Percentiles rank a stretch among this genome's conserved stretches.
Conservation (phyloP, 2,888 invertebrate genomes). For the Panopea generosa region DNA sequence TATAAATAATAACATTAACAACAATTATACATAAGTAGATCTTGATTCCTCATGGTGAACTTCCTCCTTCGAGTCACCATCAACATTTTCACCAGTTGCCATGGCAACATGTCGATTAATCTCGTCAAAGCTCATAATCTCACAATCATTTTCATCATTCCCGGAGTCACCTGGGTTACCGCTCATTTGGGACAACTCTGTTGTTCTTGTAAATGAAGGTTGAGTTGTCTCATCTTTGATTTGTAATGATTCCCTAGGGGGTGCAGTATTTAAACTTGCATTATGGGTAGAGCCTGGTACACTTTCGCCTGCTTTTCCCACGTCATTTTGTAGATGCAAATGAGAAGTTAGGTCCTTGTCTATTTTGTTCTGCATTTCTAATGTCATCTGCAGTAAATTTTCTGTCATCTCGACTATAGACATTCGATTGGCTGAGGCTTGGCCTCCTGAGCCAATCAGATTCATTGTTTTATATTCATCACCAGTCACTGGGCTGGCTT, state of each 20-base stretch:
- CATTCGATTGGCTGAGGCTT: slow-evolving; percentile 46
- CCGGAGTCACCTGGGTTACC: background rate
- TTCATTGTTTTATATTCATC: slow-evolving; percentile 44
- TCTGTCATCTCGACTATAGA: slow-evolving; percentile 75
- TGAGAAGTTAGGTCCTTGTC: slow-evolving; percentile 27
- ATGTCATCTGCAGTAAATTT: slow-evolving; percentile 73
- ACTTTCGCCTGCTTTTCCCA: background rate
- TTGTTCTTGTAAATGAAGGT: background rate
- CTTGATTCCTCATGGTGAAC: slow-evolving; percentile 11
- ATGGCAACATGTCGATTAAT: slow-evolving; percentile 4
- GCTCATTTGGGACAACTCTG: background rate
- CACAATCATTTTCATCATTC: slow-evolving; percentile 3
- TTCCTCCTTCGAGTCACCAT: slow-evolving; percentile 7
- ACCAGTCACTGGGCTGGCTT: slow-evolving; percentile 58
- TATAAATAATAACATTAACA: background rate
- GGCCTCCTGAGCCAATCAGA: slow-evolving; percentile 32
- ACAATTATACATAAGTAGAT: slow-evolving; percentile 34
- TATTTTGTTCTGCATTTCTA: slow-evolving; percentile 63
- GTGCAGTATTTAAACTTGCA: background rate
- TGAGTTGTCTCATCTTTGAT: background rate
- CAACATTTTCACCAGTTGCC: slow-evolving; percentile 13
- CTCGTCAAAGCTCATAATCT: background rate
- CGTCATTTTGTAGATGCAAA: background rate
- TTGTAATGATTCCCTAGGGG: background rate
- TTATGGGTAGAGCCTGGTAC: background rate